Evolutionary conservation across 2,888 invertebrate genomes (phyloP).

Genomic region (Eristalis intricaria): DNA sequence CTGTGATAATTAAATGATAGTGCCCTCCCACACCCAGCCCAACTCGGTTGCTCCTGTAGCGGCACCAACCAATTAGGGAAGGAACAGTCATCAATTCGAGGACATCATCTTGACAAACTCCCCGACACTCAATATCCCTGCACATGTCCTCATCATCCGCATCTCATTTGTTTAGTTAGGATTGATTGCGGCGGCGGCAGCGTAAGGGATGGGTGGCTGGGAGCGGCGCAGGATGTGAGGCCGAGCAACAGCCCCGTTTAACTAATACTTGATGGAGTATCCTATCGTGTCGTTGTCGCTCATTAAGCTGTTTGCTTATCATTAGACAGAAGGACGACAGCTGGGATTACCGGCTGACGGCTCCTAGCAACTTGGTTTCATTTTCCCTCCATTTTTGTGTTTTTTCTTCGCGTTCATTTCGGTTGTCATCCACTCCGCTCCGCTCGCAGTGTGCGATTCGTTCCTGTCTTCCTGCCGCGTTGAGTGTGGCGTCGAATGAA

Average conservation of each 20-base stretch:
- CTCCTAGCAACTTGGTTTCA: constrained; percentile 56
- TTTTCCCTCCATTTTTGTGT: background rate
- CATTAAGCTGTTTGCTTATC: constrained; percentile 72
- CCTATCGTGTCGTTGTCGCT: constrained; percentile 59
- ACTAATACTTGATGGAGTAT: constrained; percentile 60
- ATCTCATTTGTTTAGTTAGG: constrained; percentile 38
- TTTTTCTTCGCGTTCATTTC: background rate
- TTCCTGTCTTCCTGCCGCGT: background rate
- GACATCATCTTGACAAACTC: constrained; percentile 29
- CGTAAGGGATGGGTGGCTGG: background rate
- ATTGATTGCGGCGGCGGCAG: constrained; percentile 1
- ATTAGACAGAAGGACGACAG: constrained; percentile 69
- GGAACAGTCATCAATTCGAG: constrained; percentile 19
- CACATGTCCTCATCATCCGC: constrained; percentile 6
- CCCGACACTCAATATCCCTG: constrained; percentile 9
- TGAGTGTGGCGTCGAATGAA: background rate
- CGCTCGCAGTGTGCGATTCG: constrained; percentile 1
- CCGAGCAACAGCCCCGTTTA: constrained; percentile 20
- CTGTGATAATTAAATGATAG: background rate
- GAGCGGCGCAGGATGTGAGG: background rate
- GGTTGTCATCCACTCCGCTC: constrained; percentile 21
- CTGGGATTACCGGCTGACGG: constrained; percentile 63
- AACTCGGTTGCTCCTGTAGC: background rate
- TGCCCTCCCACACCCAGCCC: background rate
- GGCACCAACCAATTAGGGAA: constrained; percentile 24